Base-by-base conservation (phyloP, 2,797 vertebrate species). In the Lerista edwardsae region DNA sequence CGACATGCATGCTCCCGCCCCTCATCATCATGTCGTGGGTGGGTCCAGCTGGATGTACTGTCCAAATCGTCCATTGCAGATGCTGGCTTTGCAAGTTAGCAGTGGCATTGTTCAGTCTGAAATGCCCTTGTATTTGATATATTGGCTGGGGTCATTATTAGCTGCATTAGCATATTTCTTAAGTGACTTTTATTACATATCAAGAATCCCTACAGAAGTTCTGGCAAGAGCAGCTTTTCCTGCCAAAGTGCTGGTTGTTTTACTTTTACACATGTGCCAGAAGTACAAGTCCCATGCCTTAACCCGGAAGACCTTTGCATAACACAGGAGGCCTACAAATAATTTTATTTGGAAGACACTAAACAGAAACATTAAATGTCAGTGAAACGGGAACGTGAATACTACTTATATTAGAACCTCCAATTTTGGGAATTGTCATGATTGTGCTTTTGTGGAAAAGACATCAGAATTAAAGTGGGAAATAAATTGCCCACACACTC, bases 91-190 rank as follows among this genome's bases (percentile, higher is more conserved):
- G 25, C 39, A 64, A 15, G 31, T 65, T 75, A 23, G 15, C 4
- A 25, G 12, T 39, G 44, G 12, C 39, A 74, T 86, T 74, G 34
- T 87, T 74, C 72, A 47, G 25, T 72, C 82, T 91, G 71, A 91
- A 90, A 79, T 89, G 87, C 76, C 9, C 36, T 82, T 84, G 72
- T 11, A 25, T 69, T 90, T 67, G 82, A 80, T 4, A 62, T 62
- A 44, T 68, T 29, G 79, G 57, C 12, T 14, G 61, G 83, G 21
- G 0, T 71, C n/a, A 57, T 86, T 79, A 31, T 88, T 71, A 81
- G 79, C 83, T 57, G 47, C 31, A 0, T 2, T 27, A n/a, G n/a
- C n/a, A n/a, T n/a, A n/a, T n/a, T n/a, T n/a, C n/a, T 23, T 27
- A 81, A 73, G 29, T 72, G 15, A n/a, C 27, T 51, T 59, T 80